Evolutionary conservation across 1,140 invertebrate genomes (phyloP).

Genomic region (Oppia nitens): DNA sequence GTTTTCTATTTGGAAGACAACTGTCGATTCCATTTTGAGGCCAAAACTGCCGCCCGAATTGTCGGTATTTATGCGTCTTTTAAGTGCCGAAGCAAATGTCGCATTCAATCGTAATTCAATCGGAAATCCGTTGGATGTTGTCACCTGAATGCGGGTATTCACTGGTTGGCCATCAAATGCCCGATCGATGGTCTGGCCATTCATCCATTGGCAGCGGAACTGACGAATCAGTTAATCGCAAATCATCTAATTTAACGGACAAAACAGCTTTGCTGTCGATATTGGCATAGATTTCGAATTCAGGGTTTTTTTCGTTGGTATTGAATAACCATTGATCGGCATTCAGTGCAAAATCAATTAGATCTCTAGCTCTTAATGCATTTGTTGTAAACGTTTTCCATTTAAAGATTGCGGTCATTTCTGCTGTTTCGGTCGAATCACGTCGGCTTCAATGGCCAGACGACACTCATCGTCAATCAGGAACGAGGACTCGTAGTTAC

Average conservation of each 20-base stretch:
- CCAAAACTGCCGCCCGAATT: neutral
- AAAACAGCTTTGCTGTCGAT: slow-evolving; percentile 15
- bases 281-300: neutral
- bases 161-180: slow-evolving; percentile 7
- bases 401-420: slow-evolving; percentile 4
- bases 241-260: slow-evolving; percentile 1
- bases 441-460: slow-evolving; percentile 4
- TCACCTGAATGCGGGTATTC: neutral
- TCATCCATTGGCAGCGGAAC: neutral
- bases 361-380: neutral
- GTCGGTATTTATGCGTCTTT: too few species aligned
- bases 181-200: neutral
- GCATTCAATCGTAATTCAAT: slow-evolving; percentile 9
- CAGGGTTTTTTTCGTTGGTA: neutral
- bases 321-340: neutral
- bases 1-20: slow-evolving; percentile 7
- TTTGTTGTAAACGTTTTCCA: neutral
- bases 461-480: slow-evolving; percentile 1
- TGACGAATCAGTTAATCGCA: neutral
- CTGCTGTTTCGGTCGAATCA: neutral
- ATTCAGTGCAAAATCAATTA: neutral
- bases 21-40: neutral
- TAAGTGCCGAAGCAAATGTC: slow-evolving; percentile 9
- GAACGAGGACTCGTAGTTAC: slow-evolving; percentile 2
- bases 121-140: slow-evolving; percentile 12